phyloP scores from a whole-genome alignment of 30 jellyfish, hydroid and myxozoan genomes.

The Nemopilema nomurai region DNA sequence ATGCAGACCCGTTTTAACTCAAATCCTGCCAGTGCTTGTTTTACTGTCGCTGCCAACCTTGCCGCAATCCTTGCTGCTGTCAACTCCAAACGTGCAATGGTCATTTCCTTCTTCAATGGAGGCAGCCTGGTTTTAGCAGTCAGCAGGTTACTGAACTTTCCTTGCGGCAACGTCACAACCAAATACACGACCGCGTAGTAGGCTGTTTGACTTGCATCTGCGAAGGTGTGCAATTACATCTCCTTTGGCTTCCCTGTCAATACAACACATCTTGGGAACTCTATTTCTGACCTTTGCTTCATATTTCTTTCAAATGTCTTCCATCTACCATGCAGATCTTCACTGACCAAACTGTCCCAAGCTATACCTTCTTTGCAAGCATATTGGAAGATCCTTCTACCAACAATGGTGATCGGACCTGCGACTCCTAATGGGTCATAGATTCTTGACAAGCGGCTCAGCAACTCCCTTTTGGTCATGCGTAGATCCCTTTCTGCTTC shows the following conservation, averaged over 20 bases:
- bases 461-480: constrained; percentile 13
- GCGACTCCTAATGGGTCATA: constrained; percentile 15
- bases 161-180: constrained; percentile 12
- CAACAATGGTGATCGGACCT: not conserved
- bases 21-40: constrained; percentile 24
- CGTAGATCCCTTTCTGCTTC: not conserved
- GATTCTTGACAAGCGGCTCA: not conserved
- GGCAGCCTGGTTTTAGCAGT: constrained; percentile 35
- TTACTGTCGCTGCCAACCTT: too few relatives aligned
- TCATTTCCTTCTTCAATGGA: constrained; percentile 27
- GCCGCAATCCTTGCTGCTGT: constrained; percentile 39
- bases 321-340: not conserved
- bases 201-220: constrained; percentile 36
- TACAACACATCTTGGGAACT: constrained; percentile 24
- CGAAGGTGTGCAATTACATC: constrained; percentile 21
- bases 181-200: constrained; percentile 29
- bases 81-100: constrained; percentile 31
- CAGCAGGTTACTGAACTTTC: too few relatives aligned
- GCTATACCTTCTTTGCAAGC: not conserved
- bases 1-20: constrained; percentile 1
- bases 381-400: constrained; percentile 7
- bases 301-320: not conserved
- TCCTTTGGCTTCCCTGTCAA: constrained; percentile 10
- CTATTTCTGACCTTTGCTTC: constrained; percentile 6
- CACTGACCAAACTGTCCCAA: not conserved